Evolutionary conservation across 2,113 vertebrate genomes (phyloP), one percentile per base, ranked within the genome.

Genomic region (Heloderma charlesbogerti): DNA sequence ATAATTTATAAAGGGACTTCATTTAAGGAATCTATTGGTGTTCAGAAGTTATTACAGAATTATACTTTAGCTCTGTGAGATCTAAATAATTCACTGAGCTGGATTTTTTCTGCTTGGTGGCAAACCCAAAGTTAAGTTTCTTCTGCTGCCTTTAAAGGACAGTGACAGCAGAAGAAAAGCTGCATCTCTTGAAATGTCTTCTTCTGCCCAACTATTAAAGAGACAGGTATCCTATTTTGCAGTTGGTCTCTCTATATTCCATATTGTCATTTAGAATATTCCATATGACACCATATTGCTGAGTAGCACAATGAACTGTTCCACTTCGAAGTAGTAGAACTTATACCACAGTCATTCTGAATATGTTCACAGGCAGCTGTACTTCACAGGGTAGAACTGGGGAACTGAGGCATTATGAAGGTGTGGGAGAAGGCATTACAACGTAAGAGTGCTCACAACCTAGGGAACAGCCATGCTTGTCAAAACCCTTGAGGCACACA

Each of bases 11-110:
- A 89, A 45, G 25, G 48, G 22, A 66, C 45, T 66, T 81, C 25
- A 51, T 87, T 87, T 72, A 82, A 67, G 40, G 71, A 72, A 91
- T 63, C 54, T 84, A 82, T 82, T 51, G 18, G 51, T 48, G 8
- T 87, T 66, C 31, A 90, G 63, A 66, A 86, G 63, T 79, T 40
- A 69, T 81, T 75, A 75, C 51, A 45, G 81, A 89, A 45, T 84
- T 57, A 63, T 34, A 45, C 40, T 54, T 43, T 48, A 72, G 31
- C 48, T 75, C 51, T 84, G 80, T 75, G 40, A 75, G 37, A 63
- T 57, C 88, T 89, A 74, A 63, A 75, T 84, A 45, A 74, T 45
- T 75, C 13, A 83, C 48, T 29, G 88, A 57, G 51, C 67, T 83
- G 57, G 45, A 27, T 82, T 18, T 22, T 7, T 9, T 0, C n/a